These are phyloP conservation scores for Rhinolophus sinicus DNA, from an alignment of 2,113 vertebrate genomes.

Conservation along the genomic window DNA sequence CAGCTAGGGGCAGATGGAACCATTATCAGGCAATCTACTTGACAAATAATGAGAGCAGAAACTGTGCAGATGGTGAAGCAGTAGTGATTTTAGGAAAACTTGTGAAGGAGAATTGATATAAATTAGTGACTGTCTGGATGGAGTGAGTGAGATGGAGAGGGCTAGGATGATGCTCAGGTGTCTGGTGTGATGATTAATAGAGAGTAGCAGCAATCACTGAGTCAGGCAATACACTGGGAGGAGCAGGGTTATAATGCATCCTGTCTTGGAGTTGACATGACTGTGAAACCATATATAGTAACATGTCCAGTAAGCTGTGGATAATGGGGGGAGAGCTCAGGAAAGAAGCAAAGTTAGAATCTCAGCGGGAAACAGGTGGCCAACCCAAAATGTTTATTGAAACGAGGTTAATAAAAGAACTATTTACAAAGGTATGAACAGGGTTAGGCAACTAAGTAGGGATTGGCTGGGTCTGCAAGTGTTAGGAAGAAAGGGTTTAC, in stretches of 20 bases:
- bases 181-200: neutral
- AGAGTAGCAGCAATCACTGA: neutral
- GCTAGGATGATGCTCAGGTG: neutral
- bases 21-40: neutral
- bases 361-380: neutral
- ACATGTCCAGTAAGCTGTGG: neutral
- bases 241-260: neutral
- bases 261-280: neutral
- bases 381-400: neutral
- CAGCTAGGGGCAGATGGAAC: neutral
- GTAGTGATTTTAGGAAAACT: neutral
- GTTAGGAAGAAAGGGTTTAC: neutral
- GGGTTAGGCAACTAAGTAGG: neutral
- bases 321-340: neutral
- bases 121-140: neutral
- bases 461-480: neutral
- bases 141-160: neutral
- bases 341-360: neutral
- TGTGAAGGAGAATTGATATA: neutral
- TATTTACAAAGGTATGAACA: neutral
- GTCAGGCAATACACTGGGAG: neutral
- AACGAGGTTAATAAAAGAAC: neutral
- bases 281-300: neutral
- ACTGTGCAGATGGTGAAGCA: neutral
- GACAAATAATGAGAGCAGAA: conserved; percentile 14